Evolutionary conservation across 2,113 vertebrate species (phyloP).

Genomic region (Pteropus alecto): DNA sequence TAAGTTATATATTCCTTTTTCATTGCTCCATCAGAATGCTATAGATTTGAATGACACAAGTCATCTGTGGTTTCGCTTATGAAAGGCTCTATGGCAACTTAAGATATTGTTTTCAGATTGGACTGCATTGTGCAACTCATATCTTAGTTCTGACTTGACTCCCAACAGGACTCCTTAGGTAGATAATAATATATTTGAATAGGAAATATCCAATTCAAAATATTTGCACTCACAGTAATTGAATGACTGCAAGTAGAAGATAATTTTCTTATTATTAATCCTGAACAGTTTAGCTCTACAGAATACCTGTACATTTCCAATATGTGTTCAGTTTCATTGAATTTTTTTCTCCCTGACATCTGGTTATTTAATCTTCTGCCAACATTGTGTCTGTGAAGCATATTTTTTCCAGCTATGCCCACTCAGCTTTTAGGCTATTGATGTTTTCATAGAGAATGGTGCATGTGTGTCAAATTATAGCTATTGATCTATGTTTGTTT

Average conservation of each 20-base stretch:
- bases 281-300: constrained; percentile 73
- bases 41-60: constrained; percentile 62
- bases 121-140: constrained; percentile 58
- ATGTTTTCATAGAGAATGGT: constrained; percentile 81
- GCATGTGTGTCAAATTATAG: constrained; percentile 82
- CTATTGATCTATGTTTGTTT: constrained; percentile 84
- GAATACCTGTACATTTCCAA: constrained; percentile 76
- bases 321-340: constrained; percentile 75
- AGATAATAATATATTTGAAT: constrained; percentile 76
- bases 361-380: constrained; percentile 84
- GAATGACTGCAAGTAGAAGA: constrained; percentile 81
- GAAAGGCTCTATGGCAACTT: constrained; percentile 67
- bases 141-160: constrained; percentile 62
- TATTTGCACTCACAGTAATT: constrained; percentile 78
- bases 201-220: constrained; percentile 74
- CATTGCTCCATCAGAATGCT: constrained; percentile 50
- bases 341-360: constrained; percentile 72
- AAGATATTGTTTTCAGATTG: constrained; percentile 70
- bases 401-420: constrained; percentile 77
- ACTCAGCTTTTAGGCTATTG: constrained; percentile 82
- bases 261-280: constrained; percentile 83
- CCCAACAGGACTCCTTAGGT: constrained; percentile 56
- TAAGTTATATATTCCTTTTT: constrained; percentile 57
- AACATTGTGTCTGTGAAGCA: constrained; percentile 74
- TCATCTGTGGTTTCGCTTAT: constrained; percentile 67